Evolutionary conservation across 2,888 invertebrate species (phyloP).

Genomic region (Tetranychus piercei): DNA sequence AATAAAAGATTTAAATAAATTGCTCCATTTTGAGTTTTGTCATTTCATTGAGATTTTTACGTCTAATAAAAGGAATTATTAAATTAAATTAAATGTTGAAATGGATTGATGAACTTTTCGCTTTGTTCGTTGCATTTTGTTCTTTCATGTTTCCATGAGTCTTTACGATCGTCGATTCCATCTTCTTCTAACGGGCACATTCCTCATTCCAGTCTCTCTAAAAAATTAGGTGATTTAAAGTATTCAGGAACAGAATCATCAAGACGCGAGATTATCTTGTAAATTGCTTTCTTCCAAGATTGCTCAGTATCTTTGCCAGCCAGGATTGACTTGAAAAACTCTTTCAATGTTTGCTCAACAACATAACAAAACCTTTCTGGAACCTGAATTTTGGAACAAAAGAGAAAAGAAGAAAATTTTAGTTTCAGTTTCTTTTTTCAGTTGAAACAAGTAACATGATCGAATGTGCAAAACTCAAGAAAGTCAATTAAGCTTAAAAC

Average conservation of each 20-base stretch:
- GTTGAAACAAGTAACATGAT: background rate
- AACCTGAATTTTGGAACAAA: conserved; percentile 46
- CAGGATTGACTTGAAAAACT: conserved; percentile 96
- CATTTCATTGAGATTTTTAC: too few species aligned
- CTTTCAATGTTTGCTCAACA: conserved; percentile 87
- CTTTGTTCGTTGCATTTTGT: background rate
- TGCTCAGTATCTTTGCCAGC: conserved; percentile 77
- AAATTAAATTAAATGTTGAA: background rate
- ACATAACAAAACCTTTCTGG: conserved; percentile 91
- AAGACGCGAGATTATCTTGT: conserved; percentile 96
- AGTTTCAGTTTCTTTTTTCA: background rate
- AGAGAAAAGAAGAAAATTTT: background rate
- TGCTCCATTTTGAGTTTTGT: too few species aligned
- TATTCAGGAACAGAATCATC: conserved; percentile 98
- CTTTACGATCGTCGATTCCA: background rate
- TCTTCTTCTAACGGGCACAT: background rate
- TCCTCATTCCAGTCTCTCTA: conserved; percentile 76
- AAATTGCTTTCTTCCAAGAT: conserved; percentile 99
- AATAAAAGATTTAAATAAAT: too few species aligned
- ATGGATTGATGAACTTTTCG: background rate
- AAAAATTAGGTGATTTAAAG: conserved; percentile 98
- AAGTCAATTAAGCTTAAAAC: background rate
- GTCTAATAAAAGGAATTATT: too few species aligned
- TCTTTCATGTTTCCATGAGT: background rate
- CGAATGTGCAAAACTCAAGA: background rate